These are phyloP conservation scores for Sminthurinus aureus DNA, from an alignment of 2,888 invertebrate species.

Conservation along the genomic window DNA sequence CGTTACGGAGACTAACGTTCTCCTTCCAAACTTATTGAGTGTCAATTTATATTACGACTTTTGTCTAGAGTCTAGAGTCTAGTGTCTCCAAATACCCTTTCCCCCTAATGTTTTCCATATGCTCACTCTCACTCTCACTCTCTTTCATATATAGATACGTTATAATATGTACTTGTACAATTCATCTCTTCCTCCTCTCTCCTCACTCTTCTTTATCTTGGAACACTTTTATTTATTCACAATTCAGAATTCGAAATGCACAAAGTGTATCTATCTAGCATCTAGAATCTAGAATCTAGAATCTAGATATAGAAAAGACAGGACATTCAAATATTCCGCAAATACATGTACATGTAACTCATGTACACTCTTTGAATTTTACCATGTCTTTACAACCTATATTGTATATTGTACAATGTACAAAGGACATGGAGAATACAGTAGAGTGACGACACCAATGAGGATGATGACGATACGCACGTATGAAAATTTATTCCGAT, in stretches of 20 bases:
- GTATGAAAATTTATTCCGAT: background rate
- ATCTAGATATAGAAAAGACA: no score
- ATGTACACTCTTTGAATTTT: no score
- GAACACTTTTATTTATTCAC: background rate
- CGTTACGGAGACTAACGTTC: background rate
- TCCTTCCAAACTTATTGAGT: constrained; percentile 25
- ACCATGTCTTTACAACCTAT: no score
- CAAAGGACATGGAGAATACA: background rate
- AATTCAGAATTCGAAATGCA: background rate
- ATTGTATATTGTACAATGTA: no score
- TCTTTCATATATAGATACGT: background rate
- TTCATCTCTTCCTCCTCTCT: background rate
- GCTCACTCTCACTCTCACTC: constrained; percentile 3
- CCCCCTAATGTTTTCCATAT: constrained; percentile 7
- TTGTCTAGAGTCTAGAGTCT: background rate
- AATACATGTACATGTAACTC: no score
- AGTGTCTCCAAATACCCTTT: background rate
- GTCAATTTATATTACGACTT: constrained; percentile 24
- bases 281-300: no score
- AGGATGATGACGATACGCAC: background rate
- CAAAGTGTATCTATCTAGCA: no score
- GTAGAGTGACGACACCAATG: background rate
- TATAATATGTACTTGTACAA: no score
- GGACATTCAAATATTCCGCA: no score
- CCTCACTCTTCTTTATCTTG: background rate